Evolutionary conservation across 2,888 invertebrate genomes (phyloP).

Genomic region (Trachelus stipa): DNA sequence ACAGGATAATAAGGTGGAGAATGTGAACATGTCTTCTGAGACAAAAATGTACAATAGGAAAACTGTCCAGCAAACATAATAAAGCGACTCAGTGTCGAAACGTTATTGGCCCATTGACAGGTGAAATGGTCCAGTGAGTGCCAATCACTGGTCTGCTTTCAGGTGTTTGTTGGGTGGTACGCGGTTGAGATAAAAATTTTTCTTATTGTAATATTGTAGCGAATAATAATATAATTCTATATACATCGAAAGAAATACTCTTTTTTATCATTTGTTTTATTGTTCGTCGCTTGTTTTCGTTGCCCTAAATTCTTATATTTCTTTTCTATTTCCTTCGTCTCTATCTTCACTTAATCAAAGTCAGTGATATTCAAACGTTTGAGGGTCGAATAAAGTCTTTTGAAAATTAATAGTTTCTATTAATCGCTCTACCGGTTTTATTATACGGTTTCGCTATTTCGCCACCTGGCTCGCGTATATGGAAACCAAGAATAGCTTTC

Average conservation of each 20-base stretch:
- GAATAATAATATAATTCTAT: not conserved
- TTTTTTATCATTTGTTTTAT: not conserved
- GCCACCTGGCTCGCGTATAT: not conserved
- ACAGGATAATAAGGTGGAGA: not conserved
- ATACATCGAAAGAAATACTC: not conserved
- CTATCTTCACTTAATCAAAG: not conserved
- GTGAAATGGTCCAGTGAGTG: too few species aligned
- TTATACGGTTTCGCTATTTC: not conserved
- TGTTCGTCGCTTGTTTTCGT: not conserved
- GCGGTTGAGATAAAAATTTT: not conserved
- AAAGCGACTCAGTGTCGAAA: too few species aligned
- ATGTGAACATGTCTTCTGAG: not conserved
- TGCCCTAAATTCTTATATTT: not conserved
- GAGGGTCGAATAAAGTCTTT: not conserved
- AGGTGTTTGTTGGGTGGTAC: not conserved
- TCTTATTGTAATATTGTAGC: not conserved
- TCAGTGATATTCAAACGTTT: not conserved
- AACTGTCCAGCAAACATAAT: not conserved
- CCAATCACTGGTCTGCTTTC: too few species aligned
- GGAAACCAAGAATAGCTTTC: not conserved
- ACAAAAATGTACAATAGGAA: not conserved
- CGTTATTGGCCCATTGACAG: too few species aligned
- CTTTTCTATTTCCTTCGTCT: not conserved
- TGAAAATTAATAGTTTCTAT: not conserved
- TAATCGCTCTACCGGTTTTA: not conserved